These are phyloP conservation scores for Montipora cactus DNA, from an alignment of 64 coral and sea anemone genomes.

Conservation along the genomic window DNA sequence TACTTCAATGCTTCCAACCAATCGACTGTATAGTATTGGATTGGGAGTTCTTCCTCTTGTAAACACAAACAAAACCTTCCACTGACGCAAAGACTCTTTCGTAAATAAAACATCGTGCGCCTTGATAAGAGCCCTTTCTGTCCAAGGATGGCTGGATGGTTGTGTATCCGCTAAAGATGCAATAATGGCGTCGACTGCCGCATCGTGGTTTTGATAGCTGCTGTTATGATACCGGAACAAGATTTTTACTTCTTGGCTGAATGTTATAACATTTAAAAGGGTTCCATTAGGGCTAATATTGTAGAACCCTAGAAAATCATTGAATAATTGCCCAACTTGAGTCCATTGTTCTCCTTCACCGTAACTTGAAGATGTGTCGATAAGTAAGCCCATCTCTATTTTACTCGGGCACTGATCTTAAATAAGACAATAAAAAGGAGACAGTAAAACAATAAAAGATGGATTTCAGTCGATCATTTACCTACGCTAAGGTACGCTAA, in stretches of 20 bases:
- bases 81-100: background rate
- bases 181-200: background rate
- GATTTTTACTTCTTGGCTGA: background rate
- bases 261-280: background rate
- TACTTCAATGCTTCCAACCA: background rate
- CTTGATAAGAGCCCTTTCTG: background rate
- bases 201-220: background rate
- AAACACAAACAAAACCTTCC: background rate
- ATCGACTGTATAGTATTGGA: background rate
- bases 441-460: no score
- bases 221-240: background rate
- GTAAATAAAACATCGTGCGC: background rate
- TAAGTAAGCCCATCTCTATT: conserved; percentile 1
- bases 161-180: background rate
- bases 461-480: no score
- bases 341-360: background rate
- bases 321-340: background rate
- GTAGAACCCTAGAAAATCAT: background rate
- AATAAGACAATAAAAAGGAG: background rate
- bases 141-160: background rate
- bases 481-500: no score
- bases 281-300: background rate
- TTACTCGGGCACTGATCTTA: background rate
- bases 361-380: background rate
- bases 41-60: background rate